A percentile compares a stretch with the other conserved stretches of the same genome.
Evolutionary conservation across 1,140 invertebrate species (phyloP).

Genomic region (Acromyrmex heyeri): DNA sequence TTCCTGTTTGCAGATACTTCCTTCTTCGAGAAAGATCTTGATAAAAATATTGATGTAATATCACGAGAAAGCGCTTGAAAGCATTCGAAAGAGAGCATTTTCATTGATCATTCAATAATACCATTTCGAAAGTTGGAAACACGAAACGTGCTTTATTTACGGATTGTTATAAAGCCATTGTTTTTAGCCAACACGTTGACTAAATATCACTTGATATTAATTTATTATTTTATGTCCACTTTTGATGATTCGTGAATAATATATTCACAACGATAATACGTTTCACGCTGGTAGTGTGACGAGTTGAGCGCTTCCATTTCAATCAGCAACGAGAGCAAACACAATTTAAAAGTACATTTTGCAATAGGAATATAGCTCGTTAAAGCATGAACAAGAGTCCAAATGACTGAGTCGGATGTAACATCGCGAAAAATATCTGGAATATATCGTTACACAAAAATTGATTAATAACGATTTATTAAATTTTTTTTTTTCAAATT

Average conservation of each 20-base stretch:
- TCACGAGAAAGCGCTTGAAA: slow-evolving; percentile 31
- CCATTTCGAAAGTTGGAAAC: neutral
- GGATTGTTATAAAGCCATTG: slow-evolving; percentile 14
- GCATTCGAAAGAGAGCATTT: slow-evolving; percentile 28
- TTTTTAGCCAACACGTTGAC: slow-evolving; percentile 32
- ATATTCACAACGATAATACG: slow-evolving; percentile 32
- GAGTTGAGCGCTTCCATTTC: slow-evolving; percentile 29
- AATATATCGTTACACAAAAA: slow-evolving; percentile 28
- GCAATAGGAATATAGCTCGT: slow-evolving; percentile 20
- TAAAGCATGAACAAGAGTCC: slow-evolving; percentile 38
- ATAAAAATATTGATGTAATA: slow-evolving; percentile 40
- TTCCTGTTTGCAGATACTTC: slow-evolving; percentile 19
- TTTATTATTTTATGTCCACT: slow-evolving; percentile 39
- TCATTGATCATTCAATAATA: slow-evolving; percentile 19
- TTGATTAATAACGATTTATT: neutral
- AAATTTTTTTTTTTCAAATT: neutral
- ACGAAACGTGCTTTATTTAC: slow-evolving; percentile 6
- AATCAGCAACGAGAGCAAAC: slow-evolving; percentile 35
- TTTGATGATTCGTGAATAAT: slow-evolving; percentile 45
- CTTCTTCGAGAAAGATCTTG: slow-evolving; percentile 2
- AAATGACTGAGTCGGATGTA: slow-evolving; percentile 18
- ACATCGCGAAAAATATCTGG: slow-evolving; percentile 25
- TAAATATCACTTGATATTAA: slow-evolving; percentile 21
- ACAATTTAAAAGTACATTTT: slow-evolving; percentile 42
- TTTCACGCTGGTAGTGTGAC: slow-evolving; percentile 21